These are phyloP conservation scores for Polyommatus iphigenia DNA, from an alignment of 2,888 invertebrate genomes.

Conservation along the genomic window DNA sequence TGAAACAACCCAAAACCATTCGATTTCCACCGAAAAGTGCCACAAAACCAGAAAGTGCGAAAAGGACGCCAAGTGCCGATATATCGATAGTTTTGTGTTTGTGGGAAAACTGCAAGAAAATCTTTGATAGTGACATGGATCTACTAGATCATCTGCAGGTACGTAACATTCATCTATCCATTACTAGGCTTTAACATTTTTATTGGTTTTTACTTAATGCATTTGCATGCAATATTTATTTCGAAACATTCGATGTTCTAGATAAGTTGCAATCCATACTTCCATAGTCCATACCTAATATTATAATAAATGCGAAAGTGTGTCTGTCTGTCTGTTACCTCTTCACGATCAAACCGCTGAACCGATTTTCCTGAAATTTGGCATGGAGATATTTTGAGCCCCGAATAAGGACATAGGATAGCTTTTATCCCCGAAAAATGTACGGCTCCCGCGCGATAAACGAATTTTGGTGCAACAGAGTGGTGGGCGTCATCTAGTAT, in stretches of 20 bases:
- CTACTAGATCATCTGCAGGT: slow-evolving; percentile 94
- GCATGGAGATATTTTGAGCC: too few relatives aligned
- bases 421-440: too few relatives aligned
- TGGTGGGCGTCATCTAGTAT: too few relatives aligned
- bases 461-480: too few relatives aligned
- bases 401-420: too few relatives aligned
- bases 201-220: neutral
- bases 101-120: slow-evolving; percentile 90
- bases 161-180: slow-evolving; percentile 42
- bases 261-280: neutral
- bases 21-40: slow-evolving; percentile 85
- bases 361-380: too few relatives aligned
- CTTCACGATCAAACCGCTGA: too few relatives aligned
- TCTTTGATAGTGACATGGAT: slow-evolving; percentile 89
- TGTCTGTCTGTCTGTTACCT: too few relatives aligned
- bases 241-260: neutral
- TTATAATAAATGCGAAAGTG: too few relatives aligned
- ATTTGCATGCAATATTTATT: too few relatives aligned
- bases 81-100: slow-evolving; percentile 82
- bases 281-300: too few relatives aligned
- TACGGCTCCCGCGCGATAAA: too few relatives aligned
- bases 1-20: slow-evolving; percentile 90
- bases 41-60: slow-evolving; percentile 57
- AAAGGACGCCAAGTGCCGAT: slow-evolving; percentile 65
- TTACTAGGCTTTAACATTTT: neutral